Evolutionary conservation across 2,888 invertebrate species (phyloP), one percentile per base, ranked within the genome.

Genomic region (Priocnemis perturbator): DNA sequence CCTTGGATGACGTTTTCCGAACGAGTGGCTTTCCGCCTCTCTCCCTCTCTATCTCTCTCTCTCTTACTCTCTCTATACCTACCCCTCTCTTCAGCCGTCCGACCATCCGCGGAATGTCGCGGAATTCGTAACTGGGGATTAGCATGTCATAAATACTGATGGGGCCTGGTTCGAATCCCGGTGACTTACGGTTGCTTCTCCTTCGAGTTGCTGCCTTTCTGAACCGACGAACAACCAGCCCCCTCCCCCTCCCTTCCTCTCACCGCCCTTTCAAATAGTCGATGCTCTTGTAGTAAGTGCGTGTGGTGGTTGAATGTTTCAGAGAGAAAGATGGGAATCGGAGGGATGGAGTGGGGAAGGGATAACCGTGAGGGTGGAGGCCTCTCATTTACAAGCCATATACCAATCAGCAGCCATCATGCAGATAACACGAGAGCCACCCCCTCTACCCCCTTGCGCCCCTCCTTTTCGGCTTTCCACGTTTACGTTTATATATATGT

Each of bases 131-230:
- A 87, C 86, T 79, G 87, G 82, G 77, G 81, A 87, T 87, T 87
- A 87, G 86, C 87, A 87, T 87, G 82, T 87, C 86, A 87, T 87
- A 87, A 87, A 87, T 87, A 87, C 83, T 84, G 84, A 87, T 86
- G 79, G 62, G 37, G 47, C 44, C 60, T 61, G 48, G 58, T 53
- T 64, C 52, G 68, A 57, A 44, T 63, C 62, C 44, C 17, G 19
- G 58, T 44, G 37, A 37, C 37, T 37, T 37, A 37, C 37, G 37
- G 37, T 37, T 37, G 37, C 37, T 37, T 37, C 37, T 37, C 37
- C 37, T 37, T 37, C 37, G 37, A 37, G 11, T 37, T 11, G 37
- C 37, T 37, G 37, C 37, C 50, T 50, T 19, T 50, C 50, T 17
- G 11, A 37, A 11, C 4, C 37, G 37, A 9, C 37, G 37, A 57